A percentile compares a stretch with the other conserved stretches of the same genome.
phyloP scores from a whole-genome alignment of 2,113 vertebrate genomes.

The Monarcha castaneiventris region DNA sequence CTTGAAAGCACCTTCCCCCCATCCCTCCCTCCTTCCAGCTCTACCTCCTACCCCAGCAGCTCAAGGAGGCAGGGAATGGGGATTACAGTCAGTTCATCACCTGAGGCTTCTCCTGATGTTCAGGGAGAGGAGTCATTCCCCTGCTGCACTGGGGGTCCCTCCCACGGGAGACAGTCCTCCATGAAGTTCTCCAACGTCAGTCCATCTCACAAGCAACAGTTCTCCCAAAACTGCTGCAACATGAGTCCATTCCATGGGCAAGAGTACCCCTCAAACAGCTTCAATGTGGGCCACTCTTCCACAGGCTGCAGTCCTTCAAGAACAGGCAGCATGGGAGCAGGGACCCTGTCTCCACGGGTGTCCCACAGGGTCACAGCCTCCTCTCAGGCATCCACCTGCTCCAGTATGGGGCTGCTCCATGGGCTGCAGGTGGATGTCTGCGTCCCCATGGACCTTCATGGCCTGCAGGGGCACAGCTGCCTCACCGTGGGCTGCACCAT shows the following conservation, averaged over 20 bases:
- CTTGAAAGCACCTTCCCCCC: not conserved
- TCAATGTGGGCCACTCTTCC: not conserved
- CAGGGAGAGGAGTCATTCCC: not conserved
- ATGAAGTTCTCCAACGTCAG: not conserved
- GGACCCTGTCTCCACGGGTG: not conserved
- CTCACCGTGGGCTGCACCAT: not conserved
- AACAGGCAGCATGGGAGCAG: not conserved
- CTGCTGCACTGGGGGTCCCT: not conserved
- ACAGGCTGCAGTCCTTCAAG: not conserved
- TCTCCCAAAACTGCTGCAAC: not conserved
- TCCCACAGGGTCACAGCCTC: not conserved
- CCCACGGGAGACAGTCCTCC: not conserved
- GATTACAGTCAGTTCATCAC: not conserved
- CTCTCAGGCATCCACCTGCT: not conserved
- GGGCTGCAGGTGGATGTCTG: not conserved
- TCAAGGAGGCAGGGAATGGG: not conserved
- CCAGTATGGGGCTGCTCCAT: accelerated
- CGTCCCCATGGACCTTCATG: not conserved
- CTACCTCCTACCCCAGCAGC: not conserved
- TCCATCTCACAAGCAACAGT: not conserved
- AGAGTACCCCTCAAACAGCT: not conserved
- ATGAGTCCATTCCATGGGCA: not conserved
- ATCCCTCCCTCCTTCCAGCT: not conserved
- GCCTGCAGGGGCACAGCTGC: not conserved
- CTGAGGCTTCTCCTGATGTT: not conserved